Evolutionary conservation across 1,140 invertebrate species (phyloP), one percentile per base, ranked within the genome.

Genomic region (Metaphire vulgaris): DNA sequence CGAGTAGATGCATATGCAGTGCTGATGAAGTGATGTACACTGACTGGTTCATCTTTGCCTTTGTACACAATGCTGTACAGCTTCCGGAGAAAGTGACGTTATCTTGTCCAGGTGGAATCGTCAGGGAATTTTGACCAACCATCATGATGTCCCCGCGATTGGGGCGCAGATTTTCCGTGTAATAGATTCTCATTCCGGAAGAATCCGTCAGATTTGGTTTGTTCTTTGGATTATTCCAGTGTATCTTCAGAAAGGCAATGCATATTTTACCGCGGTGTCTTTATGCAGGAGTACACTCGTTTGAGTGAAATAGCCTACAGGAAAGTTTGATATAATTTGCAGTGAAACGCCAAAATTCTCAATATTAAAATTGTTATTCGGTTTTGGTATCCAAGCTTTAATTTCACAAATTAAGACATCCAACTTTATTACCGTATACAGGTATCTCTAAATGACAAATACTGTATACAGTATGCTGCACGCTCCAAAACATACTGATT

Each of bases 161-260:
- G 67, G 67, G n/a, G 14, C 67, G n/a, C 2, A 69, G n/a, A 2
- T 69, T 2, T 6, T 2, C n/a, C 26, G 67, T 69, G 67, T 28
- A 28, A 26, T 69, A 69, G 67, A 69, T 28, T 26, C 67, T 26
- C n/a, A 69, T 69, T 26, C 67, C 67, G 30, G 67, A 72, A 34
- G 29, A 72, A 26, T 34, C 70, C 31, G 70, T 72, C 2, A 69
- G n/a, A 31, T 31, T 31, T 14, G n/a, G 2, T 14, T 72, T 72
- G 2, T 32, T 2, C 33, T 32, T 15, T 31, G 70, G 29, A 34
- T 72, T 72, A 31, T 15, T 34, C 70, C 67, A 69, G 67, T 69
- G 67, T 12, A 28, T 6, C 67, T 69, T 6, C 41, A 56, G 21
- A 56, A 12, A 21, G 21, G 21, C 41, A 21, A 56, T 56, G n/a